Conservation (phyloP, 2,113 vertebrate genomes). For the Saccopteryx bilineata region DNA sequence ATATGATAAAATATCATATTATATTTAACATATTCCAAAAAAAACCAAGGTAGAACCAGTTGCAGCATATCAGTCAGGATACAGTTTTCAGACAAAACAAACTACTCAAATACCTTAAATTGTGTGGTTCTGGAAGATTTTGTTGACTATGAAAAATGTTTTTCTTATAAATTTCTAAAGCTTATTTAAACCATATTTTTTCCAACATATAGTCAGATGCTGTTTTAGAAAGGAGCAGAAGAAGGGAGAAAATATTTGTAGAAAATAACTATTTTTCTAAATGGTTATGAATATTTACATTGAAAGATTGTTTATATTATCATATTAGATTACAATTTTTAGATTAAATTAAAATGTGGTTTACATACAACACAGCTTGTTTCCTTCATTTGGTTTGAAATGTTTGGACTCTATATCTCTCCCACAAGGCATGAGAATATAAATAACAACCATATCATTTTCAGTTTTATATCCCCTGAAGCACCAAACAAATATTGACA, state of each 20-base stretch:
- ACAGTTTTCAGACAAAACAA: background rate
- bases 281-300: background rate
- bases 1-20: background rate
- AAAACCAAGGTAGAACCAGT: background rate
- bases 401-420: background rate
- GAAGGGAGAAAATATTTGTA: background rate
- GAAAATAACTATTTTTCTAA: background rate
- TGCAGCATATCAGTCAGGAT: background rate
- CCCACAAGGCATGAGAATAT: background rate
- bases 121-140: background rate
- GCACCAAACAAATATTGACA: background rate
- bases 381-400: background rate
- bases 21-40: background rate
- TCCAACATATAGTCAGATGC: background rate
- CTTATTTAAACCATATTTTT: background rate
- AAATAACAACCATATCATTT: background rate
- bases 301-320: background rate
- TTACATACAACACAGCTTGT: background rate
- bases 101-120: background rate
- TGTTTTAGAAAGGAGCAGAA: background rate
- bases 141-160: rapidly evolving
- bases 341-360: background rate
- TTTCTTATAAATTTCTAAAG: background rate
- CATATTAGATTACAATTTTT: background rate
- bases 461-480: conserved; percentile 21